These are phyloP conservation scores for Rhombomys opimus DNA, from an alignment of 2,113 vertebrate genomes.

Conservation along the genomic window DNA sequence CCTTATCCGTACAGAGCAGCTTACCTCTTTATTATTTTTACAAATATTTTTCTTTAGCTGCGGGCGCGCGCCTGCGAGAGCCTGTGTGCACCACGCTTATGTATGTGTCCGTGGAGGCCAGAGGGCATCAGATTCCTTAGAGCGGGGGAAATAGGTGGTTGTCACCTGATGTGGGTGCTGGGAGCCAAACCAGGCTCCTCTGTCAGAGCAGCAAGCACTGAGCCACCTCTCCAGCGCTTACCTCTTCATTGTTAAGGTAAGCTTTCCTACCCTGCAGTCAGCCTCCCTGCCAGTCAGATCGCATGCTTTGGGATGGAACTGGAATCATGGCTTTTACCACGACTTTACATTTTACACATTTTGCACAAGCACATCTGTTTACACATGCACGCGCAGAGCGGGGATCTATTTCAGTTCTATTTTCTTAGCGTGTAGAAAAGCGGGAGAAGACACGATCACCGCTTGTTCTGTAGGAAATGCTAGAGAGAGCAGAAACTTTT, in stretches of 20 bases:
- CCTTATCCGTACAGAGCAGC: not conserved
- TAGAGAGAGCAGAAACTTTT: not conserved
- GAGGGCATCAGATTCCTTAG: not conserved
- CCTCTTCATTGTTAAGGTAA: not conserved
- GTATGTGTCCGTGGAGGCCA: too few species aligned
- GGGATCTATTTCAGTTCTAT: not conserved
- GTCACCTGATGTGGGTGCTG: not conserved
- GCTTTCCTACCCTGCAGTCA: not conserved
- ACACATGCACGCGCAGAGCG: not conserved
- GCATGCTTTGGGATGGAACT: not conserved
- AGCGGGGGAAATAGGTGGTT: not conserved
- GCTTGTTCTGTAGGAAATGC: not conserved
- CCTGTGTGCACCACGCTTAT: too few species aligned
- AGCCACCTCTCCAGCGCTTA: not conserved
- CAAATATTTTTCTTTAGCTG: too few species aligned
- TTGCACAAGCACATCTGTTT: not conserved
- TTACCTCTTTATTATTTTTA: not conserved
- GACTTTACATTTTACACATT: not conserved
- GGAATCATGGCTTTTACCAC: not conserved
- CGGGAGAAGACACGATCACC: not conserved
- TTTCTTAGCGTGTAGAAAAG: constrained; percentile 43
- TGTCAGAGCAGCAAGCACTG: not conserved
- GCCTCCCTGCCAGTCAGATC: not conserved
- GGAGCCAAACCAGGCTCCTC: not conserved
- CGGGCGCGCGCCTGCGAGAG: not conserved